A percentile compares a stretch with the other conserved stretches of the same genome.
phyloP scores from a whole-genome alignment of 2,113 vertebrate genomes.

The Mixornis gularis region DNA sequence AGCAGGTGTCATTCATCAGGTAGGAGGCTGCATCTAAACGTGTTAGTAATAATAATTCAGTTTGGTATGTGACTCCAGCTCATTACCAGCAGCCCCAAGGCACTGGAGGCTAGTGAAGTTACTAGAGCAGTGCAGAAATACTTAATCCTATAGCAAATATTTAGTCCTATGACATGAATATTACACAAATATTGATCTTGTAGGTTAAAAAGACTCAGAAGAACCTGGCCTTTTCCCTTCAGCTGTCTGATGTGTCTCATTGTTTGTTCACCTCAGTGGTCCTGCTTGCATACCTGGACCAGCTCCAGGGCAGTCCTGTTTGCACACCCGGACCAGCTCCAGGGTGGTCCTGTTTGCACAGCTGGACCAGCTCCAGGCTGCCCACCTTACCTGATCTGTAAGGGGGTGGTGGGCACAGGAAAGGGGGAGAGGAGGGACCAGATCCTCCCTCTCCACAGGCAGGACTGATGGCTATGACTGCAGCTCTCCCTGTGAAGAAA shows the following conservation, averaged over 20 bases:
- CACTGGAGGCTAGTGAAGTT: neutral
- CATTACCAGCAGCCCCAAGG: slow-evolving; percentile 31
- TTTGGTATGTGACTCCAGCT: slow-evolving; percentile 19
- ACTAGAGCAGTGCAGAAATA: neutral
- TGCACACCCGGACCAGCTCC: neutral
- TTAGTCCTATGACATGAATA: neutral
- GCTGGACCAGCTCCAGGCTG: neutral
- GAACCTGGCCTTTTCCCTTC: neutral
- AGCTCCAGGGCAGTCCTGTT: neutral
- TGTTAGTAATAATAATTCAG: slow-evolving; percentile 50
- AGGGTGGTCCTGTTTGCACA: neutral
- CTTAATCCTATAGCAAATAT: slow-evolving; percentile 54
- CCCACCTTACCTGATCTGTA: neutral
- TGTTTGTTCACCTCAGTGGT: accelerated
- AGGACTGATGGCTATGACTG: accelerated
- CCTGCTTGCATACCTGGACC: neutral
- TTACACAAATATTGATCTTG: slow-evolving; percentile 29
- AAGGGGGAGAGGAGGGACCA: accelerated
- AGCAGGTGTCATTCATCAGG: slow-evolving; percentile 55
- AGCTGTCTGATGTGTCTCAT: neutral
- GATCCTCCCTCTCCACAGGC: neutral
- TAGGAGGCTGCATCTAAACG: slow-evolving; percentile 35
- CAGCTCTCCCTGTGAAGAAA: neutral
- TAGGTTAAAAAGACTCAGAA: neutral
- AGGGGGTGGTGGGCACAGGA: accelerated